Percentiles rank a stretch among this genome's conserved stretches.
Evolutionary conservation across 2,888 invertebrate species (phyloP).

Genomic region (Himalopsyche japonica): DNA sequence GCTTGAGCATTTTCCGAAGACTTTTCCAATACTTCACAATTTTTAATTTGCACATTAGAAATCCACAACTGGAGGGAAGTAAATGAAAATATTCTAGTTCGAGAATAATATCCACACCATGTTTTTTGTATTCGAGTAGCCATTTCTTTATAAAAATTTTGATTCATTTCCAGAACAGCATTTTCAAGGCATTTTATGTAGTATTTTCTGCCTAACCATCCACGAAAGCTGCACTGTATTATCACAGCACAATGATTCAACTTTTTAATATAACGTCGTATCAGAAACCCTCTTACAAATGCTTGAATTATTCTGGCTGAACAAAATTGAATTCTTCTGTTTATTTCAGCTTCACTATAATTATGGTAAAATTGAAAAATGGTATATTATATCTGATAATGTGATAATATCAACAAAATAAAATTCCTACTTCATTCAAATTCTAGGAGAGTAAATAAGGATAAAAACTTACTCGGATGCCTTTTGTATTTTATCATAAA

Average conservation of each 20-base stretch:
- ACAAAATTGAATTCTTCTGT: constrained; percentile 33
- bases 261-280: constrained; percentile 43
- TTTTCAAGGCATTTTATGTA: constrained; percentile 13
- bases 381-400: not conserved
- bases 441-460: not conserved
- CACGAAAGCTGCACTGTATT: constrained; percentile 47
- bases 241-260: constrained; percentile 43
- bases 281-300: constrained; percentile 44
- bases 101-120: constrained; percentile 46
- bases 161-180: constrained; percentile 39
- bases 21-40: constrained; percentile 10
- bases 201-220: constrained; percentile 44
- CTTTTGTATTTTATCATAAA: constrained; percentile 42
- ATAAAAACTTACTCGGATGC: constrained; percentile 42
- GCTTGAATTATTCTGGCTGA: constrained; percentile 47
- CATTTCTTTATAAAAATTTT: constrained; percentile 43
- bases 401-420: not conserved
- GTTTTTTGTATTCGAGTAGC: constrained; percentile 48
- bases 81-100: constrained; percentile 30
- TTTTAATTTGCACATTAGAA: constrained; percentile 12
- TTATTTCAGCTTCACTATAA: not conserved
- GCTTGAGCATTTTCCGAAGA: constrained; percentile 8
- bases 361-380: not conserved
- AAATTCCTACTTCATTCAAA: not conserved
- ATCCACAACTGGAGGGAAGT: constrained; percentile 30